Base-by-base conservation (phyloP, 2,888 invertebrate genomes). In the Timema podura region DNA sequence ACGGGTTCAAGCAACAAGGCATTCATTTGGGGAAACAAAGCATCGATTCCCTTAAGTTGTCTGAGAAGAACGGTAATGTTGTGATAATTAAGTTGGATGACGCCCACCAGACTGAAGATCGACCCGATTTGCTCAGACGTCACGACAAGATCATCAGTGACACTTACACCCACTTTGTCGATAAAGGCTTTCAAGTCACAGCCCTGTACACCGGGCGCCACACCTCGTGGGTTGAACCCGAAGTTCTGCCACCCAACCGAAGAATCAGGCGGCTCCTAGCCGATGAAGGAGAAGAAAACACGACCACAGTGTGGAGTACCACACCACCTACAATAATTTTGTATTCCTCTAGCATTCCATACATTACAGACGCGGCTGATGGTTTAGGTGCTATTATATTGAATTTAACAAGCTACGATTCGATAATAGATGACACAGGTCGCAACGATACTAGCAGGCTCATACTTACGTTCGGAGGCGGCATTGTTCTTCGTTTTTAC, bases 151-250 rank as follows among this genome's bases (percentile, higher is more conserved):
- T 69, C n/a, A 88, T 91, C 78, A 79, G 82, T 59, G 81, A 85
- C 5, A 82, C 85, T 75, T 83, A 84, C 75, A 79, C 81, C 0
- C 80, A 85, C 67, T 78, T 89, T 15, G 76, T 83, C 44, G 79
- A 83, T 8, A 77, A 81, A 13, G 77, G 85, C 71, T 77, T 79
- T 5, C 81, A 85, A 61, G 82, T 88, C 0, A 76, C 88, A 9
- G 87, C 83, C 1, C 72, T 89, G 0, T 88, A 87, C 76, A 88
- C 89, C 0, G 87, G 85, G 0, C 79, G 81, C 48, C 82, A 83
- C 74, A 85, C 86, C 0, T 88, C 89, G 16, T 83, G 83, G 83
- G 81, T 83, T 16, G 71, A 69, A n/a, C 69, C 69, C 1, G 69
- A 70, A 49, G 66, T 65, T 15, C 61, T 68, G 48, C 72, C 71